These are phyloP conservation scores for Tiliqua scincoides DNA, from an alignment of 2,113 vertebrate genomes.

Conservation along the genomic window DNA sequence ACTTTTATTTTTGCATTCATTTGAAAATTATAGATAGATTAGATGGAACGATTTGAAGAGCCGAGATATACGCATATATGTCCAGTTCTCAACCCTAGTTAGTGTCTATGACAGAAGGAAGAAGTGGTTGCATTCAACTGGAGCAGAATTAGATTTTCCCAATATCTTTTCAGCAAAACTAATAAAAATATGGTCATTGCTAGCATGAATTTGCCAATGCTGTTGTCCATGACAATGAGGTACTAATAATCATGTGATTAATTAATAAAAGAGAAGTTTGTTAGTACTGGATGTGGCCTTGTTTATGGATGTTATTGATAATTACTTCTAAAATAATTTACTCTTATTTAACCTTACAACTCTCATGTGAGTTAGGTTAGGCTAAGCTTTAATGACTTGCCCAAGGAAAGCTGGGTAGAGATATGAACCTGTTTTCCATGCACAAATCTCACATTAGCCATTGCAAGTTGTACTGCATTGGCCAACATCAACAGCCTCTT, in stretches of 20 bases:
- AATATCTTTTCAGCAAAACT: constrained; percentile 20
- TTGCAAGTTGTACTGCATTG: neutral
- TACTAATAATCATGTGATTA: constrained; percentile 11
- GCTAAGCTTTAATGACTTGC: neutral
- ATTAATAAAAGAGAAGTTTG: constrained; percentile 20
- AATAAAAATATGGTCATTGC: constrained; percentile 24
- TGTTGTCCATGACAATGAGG: constrained; percentile 26
- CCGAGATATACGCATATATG: neutral
- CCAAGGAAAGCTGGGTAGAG: neutral
- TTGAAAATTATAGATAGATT: constrained; percentile 15
- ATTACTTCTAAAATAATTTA: neutral
- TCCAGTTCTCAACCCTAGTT: neutral
- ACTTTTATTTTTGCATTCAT: constrained; percentile 30
- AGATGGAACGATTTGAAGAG: neutral
- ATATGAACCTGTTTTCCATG: neutral
- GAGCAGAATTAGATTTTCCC: constrained; percentile 28
- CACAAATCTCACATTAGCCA: neutral
- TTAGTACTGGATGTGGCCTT: neutral
- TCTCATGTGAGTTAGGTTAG: neutral
- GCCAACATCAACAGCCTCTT: neutral
- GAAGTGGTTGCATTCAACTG: constrained; percentile 44
- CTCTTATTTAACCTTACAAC: constrained; percentile 10
- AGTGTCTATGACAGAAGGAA: constrained; percentile 38
- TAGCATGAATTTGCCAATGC: constrained; percentile 15
- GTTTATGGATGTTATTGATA: constrained; percentile 13